Base-by-base conservation (phyloP, 2,888 invertebrate species). In the Altica lythri region DNA sequence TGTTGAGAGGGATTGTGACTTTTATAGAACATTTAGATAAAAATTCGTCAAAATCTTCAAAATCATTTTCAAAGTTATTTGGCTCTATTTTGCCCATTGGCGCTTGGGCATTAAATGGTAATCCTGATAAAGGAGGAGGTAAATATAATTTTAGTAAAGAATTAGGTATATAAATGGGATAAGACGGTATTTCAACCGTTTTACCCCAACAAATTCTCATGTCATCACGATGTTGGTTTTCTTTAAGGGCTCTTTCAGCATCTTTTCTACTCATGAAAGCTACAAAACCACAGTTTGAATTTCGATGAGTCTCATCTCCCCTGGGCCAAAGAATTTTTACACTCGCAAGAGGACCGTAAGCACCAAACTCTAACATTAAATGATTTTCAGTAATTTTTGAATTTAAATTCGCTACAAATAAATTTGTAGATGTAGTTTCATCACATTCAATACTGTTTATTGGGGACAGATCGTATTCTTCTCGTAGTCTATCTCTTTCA, bases 261-360 rank as follows among this genome's bases (percentile, higher is more conserved):
- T 98, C 97, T 74, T 88, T 91, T n/a, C 98, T 82, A 68, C 92
- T 93, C 98, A 99, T 99, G 75, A 90, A 99, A 0, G 98, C 99
- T 2, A 99, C 97, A 78, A 99, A 99, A 9, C 98, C 99, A 75
- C 97, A 97, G 78, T 97, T 95, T 48, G 94, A 83, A 6, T 92
- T 57, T 8, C 57, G 48, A 18, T 30, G 35, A 8, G 27, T 38
- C 5, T 97, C 96, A 74, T 98, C 96, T 45, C 30, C 95, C 1
- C 98, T 84, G 4, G 98, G 98, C 95, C 97, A 98, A 95, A 99
- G 96, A 60, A 99, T 96, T 83, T 99, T 99, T 55, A 99, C 94
- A 74, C 96, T 97, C 2, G 98, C 99, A 59, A 99, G 80, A 1
- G 99, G 97, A 0, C 99, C 99, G 77, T 89, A 96, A 40, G 90